phyloP scores from a whole-genome alignment of 2,888 invertebrate genomes.

The Drosophila phalerata region DNA sequence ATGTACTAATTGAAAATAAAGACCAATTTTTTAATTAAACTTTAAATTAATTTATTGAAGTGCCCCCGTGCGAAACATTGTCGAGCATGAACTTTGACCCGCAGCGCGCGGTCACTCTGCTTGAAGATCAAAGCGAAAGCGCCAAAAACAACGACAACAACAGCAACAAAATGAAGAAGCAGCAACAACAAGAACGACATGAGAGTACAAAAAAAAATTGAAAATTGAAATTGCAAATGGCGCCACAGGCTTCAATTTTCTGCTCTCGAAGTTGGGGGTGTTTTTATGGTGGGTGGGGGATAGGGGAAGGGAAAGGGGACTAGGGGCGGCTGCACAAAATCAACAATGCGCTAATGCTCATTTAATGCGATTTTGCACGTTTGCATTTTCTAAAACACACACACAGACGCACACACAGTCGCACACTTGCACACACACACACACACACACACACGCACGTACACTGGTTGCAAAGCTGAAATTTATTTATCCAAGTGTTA shows the following conservation, averaged over 20 bases:
- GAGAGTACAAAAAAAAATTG: constrained; percentile 6
- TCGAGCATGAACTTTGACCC: constrained; percentile 62
- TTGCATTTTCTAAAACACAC: constrained; percentile 55
- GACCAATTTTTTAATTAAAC: constrained; percentile 81
- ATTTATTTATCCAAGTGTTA: constrained; percentile 74
- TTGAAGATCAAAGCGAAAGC: constrained; percentile 56
- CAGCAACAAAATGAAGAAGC: background rate
- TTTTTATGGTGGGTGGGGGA: no score
- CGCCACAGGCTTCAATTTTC: constrained; percentile 23
- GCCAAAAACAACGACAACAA: constrained; percentile 8
- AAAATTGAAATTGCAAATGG: constrained; percentile 45
- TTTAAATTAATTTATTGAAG: constrained; percentile 81
- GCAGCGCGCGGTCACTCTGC: constrained; percentile 57
- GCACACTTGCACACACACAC: constrained; percentile 26
- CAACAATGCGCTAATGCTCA: constrained; percentile 79
- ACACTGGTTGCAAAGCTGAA: constrained; percentile 41
- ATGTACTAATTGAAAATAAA: constrained; percentile 75
- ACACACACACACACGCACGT: constrained; percentile 8
- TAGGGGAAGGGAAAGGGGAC: background rate
- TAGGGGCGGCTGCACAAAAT: constrained; percentile 45
- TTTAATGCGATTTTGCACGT: constrained; percentile 81
- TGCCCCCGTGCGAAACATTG: constrained; percentile 39
- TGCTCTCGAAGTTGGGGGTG: background rate
- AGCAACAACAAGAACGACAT: constrained; percentile 1
- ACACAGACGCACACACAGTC: constrained; percentile 16